These are phyloP conservation scores for Lochmaea capreae DNA, from an alignment of 2,888 invertebrate species.

Conservation along the genomic window DNA sequence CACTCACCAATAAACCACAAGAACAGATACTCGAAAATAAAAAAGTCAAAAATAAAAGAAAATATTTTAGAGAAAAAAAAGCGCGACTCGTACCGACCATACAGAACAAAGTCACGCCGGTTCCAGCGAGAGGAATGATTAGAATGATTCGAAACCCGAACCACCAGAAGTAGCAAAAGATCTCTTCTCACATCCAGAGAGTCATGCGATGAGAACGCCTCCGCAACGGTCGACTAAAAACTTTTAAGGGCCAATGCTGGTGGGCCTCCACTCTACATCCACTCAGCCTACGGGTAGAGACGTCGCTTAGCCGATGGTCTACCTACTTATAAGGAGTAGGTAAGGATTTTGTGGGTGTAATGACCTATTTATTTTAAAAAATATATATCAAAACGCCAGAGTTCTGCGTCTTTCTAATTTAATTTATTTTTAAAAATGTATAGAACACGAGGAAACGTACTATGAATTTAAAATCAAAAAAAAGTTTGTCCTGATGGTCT, in stretches of 20 bases:
- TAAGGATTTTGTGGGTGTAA: constrained; percentile 14
- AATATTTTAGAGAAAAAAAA: constrained; percentile 15
- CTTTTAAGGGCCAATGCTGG: constrained; percentile 28
- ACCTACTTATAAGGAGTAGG: constrained; percentile 13
- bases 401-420: neutral
- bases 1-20: constrained; percentile 23
- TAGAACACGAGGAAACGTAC: neutral
- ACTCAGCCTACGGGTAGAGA: constrained; percentile 1
- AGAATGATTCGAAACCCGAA: constrained; percentile 39
- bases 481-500: too few relatives aligned
- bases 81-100: constrained; percentile 13
- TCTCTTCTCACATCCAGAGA: constrained; percentile 30
- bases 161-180: constrained; percentile 35
- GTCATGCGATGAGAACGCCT: constrained; percentile 31
- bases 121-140: constrained; percentile 26
- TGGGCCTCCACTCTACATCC: neutral
- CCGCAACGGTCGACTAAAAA: constrained; percentile 30
- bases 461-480: neutral
- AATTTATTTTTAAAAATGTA: neutral
- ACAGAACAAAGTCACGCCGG: constrained; percentile 16
- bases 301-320: constrained; percentile 2
- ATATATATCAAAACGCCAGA: neutral
- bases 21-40: constrained; percentile 9
- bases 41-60: constrained; percentile 15
- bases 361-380: constrained; percentile 3